Evolutionary conservation across 2,797 vertebrate genomes (phyloP).

Genomic region (Alcedo quadribrachys): DNA sequence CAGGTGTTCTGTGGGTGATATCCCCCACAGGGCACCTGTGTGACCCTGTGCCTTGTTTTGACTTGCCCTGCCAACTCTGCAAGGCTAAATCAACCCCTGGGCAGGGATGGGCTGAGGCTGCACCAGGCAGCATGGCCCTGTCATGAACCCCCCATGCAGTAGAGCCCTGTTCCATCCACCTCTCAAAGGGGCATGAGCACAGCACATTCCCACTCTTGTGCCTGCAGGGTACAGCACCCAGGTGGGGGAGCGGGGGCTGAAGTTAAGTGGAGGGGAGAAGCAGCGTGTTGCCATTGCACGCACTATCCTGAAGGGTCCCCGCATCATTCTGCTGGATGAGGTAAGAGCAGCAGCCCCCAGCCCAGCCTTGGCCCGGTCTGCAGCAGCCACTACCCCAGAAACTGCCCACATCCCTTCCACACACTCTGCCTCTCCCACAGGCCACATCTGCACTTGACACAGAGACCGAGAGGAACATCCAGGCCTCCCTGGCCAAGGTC

Average conservation of each 20-base stretch:
- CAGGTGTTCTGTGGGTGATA: background rate
- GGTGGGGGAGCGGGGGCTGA: constrained; percentile 94
- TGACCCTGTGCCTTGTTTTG: background rate
- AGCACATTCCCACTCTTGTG: background rate
- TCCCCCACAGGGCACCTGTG: fast-evolving
- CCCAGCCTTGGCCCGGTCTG: background rate
- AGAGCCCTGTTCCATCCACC: background rate
- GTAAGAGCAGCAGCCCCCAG: constrained; percentile 59
- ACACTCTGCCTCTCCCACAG: constrained; percentile 60
- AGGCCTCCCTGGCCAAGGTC: constrained; percentile 91
- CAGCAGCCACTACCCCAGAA: background rate
- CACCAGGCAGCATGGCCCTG: background rate
- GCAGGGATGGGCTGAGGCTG: background rate
- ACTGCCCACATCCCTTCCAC: background rate
- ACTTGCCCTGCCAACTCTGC: background rate
- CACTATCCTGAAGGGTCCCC: constrained; percentile 93
- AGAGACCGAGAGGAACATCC: constrained; percentile 94
- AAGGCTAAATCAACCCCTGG: background rate
- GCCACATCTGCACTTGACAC: constrained; percentile 96
- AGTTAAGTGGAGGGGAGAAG: constrained; percentile 96
- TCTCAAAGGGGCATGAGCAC: background rate
- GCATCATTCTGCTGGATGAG: constrained; percentile 94
- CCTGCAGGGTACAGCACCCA: constrained; percentile 89
- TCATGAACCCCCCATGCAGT: background rate
- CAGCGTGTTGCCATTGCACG: constrained; percentile 95